phyloP scores from a whole-genome alignment of 2,113 vertebrate genomes.

The Verasper variegatus region DNA sequence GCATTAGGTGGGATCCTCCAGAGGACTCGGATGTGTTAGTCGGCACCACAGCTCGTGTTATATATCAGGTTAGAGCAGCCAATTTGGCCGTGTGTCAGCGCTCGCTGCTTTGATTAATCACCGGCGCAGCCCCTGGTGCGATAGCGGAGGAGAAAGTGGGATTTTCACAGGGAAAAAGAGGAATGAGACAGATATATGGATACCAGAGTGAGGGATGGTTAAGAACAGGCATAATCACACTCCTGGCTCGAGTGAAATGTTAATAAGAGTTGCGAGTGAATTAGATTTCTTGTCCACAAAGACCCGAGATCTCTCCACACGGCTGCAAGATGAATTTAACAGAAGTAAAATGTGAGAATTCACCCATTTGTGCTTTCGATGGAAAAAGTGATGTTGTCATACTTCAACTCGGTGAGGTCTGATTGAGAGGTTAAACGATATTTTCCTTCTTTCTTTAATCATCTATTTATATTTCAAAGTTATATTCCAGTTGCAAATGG shows the following conservation, averaged over 20 bases:
- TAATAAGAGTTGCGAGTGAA: slow-evolving; percentile 65
- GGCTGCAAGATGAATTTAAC: too few species aligned
- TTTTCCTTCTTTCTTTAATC: background rate
- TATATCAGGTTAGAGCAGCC: slow-evolving; percentile 82
- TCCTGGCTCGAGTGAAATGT: slow-evolving; percentile 72
- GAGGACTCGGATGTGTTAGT: slow-evolving; percentile 63
- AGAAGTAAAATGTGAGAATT: background rate
- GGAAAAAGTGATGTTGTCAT: slow-evolving; percentile 22
- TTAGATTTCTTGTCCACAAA: slow-evolving; percentile 45
- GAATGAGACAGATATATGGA: slow-evolving; percentile 76
- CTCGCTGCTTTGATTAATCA: slow-evolving; percentile 79
- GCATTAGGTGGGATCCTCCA: slow-evolving; percentile 68
- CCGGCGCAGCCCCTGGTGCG: slow-evolving; percentile 58
- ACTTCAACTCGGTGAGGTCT: background rate
- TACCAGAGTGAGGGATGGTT: slow-evolving; percentile 66
- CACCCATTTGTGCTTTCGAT: background rate
- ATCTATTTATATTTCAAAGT: background rate
- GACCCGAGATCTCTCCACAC: slow-evolving; percentile 6
- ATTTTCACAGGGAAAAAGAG: slow-evolving; percentile 63
- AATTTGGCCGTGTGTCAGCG: slow-evolving; percentile 77
- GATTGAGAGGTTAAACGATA: background rate
- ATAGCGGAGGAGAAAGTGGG: slow-evolving; percentile 65
- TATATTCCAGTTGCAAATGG: background rate
- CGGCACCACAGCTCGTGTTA: slow-evolving; percentile 65
- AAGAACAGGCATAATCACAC: slow-evolving; percentile 71